Evolutionary conservation across 2,113 vertebrate genomes (phyloP), one percentile per base, ranked within the genome.

Genomic region (Cyanocitta stelleri): DNA sequence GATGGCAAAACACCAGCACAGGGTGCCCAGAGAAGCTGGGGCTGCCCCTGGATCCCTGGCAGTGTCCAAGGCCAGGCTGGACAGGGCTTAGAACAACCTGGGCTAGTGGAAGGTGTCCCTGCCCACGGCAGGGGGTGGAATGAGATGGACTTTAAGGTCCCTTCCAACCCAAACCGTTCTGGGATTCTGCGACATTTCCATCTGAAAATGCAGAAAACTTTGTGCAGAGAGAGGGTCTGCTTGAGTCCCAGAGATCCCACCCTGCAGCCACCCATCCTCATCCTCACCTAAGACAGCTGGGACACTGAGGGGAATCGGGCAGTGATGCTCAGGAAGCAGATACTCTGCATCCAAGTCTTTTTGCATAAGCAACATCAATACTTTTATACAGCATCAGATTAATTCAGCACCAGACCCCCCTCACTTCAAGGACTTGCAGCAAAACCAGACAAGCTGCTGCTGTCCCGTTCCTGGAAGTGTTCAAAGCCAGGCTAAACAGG

Each of bases 91-190:
- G 54, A 68, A 3, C n/a, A 75, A 0, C 7, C 62, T 68, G 78
- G 48, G 48, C 13, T 0, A 5, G 62, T 7, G 62, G 33, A 1
- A 74, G 7, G 8, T 46, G 77, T 44, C 19, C 37, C 59, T 73
- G 37, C 12, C 22, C 33, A 3, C 2, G 12, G 35, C 10, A 58
- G 5, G 17, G 18, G 3, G 4, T n/a, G n/a, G 33, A 0, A 39
- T 0, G 2, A 11, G 24, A 13, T n/a, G 44, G 2, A 1, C 0
- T 58, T 58, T 24, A 14, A 19, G 6, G 2, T 32, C 4, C 21
- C 51, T 80, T 32, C 58, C 32, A 49, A 43, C 17, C 6, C 32
- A 80, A 72, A 29, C 6, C 15, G 33, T 44, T 19, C 35, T 8
- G 27, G 4, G 5, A 51, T 32, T 49, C 35, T 6, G 9, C 35